A percentile compares a stretch with the other conserved stretches of the same genome.
These are phyloP conservation scores for Gambusia yucatana DNA, from an alignment of 2,797 vertebrate genomes.

Conservation along the genomic window DNA sequence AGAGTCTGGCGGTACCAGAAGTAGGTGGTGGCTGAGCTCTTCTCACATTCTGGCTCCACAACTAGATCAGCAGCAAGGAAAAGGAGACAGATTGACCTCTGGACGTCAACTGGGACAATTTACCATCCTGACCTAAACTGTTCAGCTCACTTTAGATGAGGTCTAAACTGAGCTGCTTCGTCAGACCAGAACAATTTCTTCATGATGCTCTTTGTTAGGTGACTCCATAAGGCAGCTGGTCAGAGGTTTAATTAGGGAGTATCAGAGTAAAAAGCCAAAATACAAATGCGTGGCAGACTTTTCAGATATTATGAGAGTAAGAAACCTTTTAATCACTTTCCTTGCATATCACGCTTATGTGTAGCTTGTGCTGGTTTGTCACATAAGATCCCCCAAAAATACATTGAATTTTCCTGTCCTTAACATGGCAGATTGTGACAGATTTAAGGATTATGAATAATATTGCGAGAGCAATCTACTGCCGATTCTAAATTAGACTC, in stretches of 20 bases:
- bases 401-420: not conserved
- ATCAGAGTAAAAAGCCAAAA: not conserved
- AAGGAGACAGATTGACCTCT: not conserved
- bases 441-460: not conserved
- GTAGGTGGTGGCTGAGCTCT: constrained; percentile 97
- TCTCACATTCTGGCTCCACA: constrained; percentile 93
- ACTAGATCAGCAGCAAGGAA: constrained; percentile 70
- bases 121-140: not conserved
- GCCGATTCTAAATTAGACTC: not conserved
- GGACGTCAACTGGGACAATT: not conserved
- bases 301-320: not conserved
- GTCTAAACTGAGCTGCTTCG: too few relatives aligned
- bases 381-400: not conserved
- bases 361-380: not conserved
- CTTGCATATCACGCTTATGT: not conserved
- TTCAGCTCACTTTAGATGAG: not conserved
- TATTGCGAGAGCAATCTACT: not conserved
- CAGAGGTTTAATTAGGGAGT: not conserved
- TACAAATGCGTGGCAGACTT: not conserved
- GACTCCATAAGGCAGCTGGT: not conserved
- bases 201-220: not conserved
- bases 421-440: not conserved
- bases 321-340: not conserved
- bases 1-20: constrained; percentile 97
- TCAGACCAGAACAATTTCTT: not conserved